Base-by-base conservation (phyloP, 2,113 vertebrate genomes). In the Cavia porcellus region DNA sequence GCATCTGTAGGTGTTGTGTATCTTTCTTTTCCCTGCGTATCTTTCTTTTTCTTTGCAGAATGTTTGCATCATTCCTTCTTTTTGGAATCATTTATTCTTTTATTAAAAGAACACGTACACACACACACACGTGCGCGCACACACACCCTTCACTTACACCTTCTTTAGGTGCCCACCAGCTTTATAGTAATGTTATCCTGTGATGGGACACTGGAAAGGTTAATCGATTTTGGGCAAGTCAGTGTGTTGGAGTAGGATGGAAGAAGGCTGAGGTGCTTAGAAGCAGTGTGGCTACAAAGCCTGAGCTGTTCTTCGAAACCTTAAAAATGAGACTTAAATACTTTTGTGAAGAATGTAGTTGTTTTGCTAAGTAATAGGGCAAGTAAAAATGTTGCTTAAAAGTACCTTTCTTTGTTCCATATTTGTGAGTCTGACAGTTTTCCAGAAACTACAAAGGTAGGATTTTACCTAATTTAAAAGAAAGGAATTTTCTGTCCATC, bases 201-300 rank as follows among this genome's bases (percentile, higher is more conserved):
- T 42, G 45, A 70, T 59, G 81, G 28, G 47, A 61, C 30, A 5
- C 55, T 59, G 6, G n/a, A 14, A 66, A 50, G 47, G 8, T 55
- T 86, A 38, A n/a, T 64, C 72, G 19, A 4, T 83, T 55, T 25
- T 89, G 28, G 57, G 30, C 22, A 61, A 0, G 45, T 80, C 0
- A 0, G 32, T 30, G 10, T 4, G 19, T 50, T 75, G 25, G 14
- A 13, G n/a, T 45, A 19, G 0, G 15, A 32, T 7, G 6, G 28
- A 11, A 64, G 42, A n/a, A 14, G 28, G 2, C 64, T 68, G 68
- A 55, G 62, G 14, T 45, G 15, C 7, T 52, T 52, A 88, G 72
- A 57, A 52, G 32, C n/a, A 83, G 13, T 24, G 47, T 32, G 25
- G 22, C 30, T 50, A 1, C 4, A 38, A 38, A 68, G 15, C 52